Percentiles rank a stretch among this genome's conserved stretches.
These are phyloP conservation scores for Ptilorrhoa leucosticta DNA, from an alignment of 2,113 vertebrate genomes.

Conservation along the genomic window DNA sequence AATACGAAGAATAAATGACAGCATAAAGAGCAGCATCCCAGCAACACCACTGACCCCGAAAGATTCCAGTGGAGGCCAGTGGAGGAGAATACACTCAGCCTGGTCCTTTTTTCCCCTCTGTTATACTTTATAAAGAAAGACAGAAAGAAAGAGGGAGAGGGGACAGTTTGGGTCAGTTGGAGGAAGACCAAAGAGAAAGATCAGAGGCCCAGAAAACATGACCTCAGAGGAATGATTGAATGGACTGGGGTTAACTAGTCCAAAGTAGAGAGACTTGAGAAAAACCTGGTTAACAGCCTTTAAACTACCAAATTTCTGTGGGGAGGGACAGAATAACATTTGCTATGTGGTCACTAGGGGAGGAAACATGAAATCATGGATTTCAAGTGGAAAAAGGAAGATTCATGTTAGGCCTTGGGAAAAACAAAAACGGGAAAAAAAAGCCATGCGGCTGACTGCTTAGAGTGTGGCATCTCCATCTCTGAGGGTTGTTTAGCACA, in stretches of 20 bases:
- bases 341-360: background rate
- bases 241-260: background rate
- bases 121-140: background rate
- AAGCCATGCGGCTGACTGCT: background rate
- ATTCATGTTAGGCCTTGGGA: background rate
- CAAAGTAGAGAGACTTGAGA: background rate
- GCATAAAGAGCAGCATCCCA: slow-evolving; percentile 4
- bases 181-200: background rate
- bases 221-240: background rate
- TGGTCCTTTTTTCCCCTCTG: background rate
- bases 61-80: background rate
- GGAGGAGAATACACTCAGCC: background rate
- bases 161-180: background rate
- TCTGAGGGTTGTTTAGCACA: background rate
- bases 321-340: background rate
- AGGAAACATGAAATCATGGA: background rate
- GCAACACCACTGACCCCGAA: background rate
- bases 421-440: background rate
- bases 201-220: background rate
- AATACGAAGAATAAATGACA: background rate
- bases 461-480: background rate
- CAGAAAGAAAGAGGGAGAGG: background rate
- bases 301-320: background rate
- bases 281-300: background rate
- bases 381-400: background rate